Evolutionary conservation across 2,888 invertebrate species (phyloP), one percentile per base, ranked within the genome.

Genomic region (Metallyticus violacea): DNA sequence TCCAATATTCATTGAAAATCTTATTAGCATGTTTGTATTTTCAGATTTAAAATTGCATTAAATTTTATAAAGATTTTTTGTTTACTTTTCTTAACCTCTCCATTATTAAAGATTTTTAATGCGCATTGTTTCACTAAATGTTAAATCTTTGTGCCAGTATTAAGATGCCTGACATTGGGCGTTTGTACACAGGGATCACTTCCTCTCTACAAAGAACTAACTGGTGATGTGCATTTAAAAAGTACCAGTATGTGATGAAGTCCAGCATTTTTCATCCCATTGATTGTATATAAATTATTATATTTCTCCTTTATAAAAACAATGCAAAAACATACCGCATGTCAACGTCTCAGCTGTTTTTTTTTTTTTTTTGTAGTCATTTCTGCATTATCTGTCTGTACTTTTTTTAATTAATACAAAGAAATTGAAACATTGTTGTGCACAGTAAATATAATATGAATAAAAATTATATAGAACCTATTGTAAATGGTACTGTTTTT

Each of bases 391-490:
- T 86, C 87, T 87, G 86, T 88, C 88, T 88, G 89, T 89, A 87
- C 86, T 88, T 88, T 89, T 88, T 88, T 88, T 87, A 77, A 88
- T 87, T 30, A 79, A 88, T 87, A 87, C 84, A 88, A 87, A 87
- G 87, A 88, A 88, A 85, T 86, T 86, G 86, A 87, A 88, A 86
- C 86, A 87, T 87, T 89, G 86, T 88, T 88, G 89, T 89, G 88
- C 87, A 88, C 89, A 89, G 88, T 89, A 88, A 89, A 88, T 87
- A 88, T 88, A 85, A 88, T 88, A 88, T 87, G 88, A 89, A 88
- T 87, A 88, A 89, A 88, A 87, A 85, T 87, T 88, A 88, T 88
- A 89, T 88, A 88, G 88, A 88, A 88, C 88, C 86, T 85, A 88
- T 88, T 88, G 88, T 88, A 88, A 80, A 85, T 77, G 82, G 83